A percentile compares a stretch with the other conserved stretches of the same genome.
These are phyloP conservation scores for Pyralis farinalis DNA, from an alignment of 2,888 invertebrate species.

Conservation along the genomic window DNA sequence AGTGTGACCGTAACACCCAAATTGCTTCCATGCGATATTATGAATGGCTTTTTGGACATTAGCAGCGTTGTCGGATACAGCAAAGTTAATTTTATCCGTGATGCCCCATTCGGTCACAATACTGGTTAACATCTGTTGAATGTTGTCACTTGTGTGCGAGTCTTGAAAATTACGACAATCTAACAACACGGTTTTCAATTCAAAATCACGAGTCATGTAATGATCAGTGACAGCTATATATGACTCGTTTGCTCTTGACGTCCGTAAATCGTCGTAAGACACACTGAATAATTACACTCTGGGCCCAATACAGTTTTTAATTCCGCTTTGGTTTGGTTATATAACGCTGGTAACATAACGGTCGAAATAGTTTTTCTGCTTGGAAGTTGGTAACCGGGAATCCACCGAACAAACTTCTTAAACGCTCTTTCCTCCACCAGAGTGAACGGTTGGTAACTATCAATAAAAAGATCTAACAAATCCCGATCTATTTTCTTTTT, in stretches of 20 bases:
- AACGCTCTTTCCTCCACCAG: slow-evolving; percentile 19
- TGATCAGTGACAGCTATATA: slow-evolving; percentile 25
- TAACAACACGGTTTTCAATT: slow-evolving; percentile 18
- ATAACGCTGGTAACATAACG: slow-evolving; percentile 3
- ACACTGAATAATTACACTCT: slow-evolving; percentile 5
- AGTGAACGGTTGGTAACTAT: slow-evolving; percentile 18
- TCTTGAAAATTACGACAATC: slow-evolving; percentile 15
- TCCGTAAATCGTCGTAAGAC: slow-evolving; percentile 24
- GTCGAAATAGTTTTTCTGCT: slow-evolving; percentile 16
- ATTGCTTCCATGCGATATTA: slow-evolving; percentile 22
- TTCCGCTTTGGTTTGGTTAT: background rate
- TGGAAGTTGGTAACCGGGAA: slow-evolving; percentile 21
- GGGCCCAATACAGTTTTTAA: background rate
- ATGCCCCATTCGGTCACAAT: slow-evolving; percentile 13
- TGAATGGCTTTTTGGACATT: slow-evolving; percentile 20
- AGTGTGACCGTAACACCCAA: slow-evolving; percentile 24
- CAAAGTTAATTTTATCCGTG: slow-evolving; percentile 20
- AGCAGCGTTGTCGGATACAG: slow-evolving; percentile 23
- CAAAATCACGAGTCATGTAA: slow-evolving; percentile 17
- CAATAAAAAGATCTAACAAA: slow-evolving; percentile 15
- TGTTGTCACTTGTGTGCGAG: slow-evolving; percentile 17
- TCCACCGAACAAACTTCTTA: slow-evolving; percentile 15
- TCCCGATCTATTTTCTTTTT: slow-evolving; percentile 12
- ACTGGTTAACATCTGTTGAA: slow-evolving; percentile 11
- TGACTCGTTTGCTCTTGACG: slow-evolving; percentile 19